Percentiles rank a stretch among this genome's conserved stretches.
phyloP scores from a whole-genome alignment of 2,797 vertebrate species.

The Chloroceryle amazona region DNA sequence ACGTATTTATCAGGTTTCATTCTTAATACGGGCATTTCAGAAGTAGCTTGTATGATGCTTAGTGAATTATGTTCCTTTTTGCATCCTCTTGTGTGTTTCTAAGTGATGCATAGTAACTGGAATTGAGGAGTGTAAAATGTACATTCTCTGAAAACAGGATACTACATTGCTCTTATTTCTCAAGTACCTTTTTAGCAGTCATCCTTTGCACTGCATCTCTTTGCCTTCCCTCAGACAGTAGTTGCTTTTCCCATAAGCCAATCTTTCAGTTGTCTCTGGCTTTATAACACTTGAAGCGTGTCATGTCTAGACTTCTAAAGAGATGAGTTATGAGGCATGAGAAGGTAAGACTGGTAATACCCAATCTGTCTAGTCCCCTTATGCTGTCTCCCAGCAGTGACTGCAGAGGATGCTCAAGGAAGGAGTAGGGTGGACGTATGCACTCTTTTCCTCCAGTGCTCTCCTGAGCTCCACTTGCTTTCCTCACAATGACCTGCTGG shows the following conservation, averaged over 20 bases:
- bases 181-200: neutral
- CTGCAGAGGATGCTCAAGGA: neutral
- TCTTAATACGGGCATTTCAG: neutral
- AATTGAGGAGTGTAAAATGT: neutral
- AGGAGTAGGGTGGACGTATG: neutral
- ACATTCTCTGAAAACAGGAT: neutral
- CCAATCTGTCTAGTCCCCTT: rapidly evolving
- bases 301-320: neutral
- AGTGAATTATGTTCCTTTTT: neutral
- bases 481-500: neutral
- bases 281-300: neutral
- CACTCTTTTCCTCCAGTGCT: neutral
- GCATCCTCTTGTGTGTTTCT: neutral
- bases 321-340: neutral
- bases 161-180: neutral
- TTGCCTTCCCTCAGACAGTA: neutral
- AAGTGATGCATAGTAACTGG: neutral
- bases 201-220: neutral
- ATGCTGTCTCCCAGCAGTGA: neutral
- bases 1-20: neutral
- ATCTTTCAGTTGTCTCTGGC: neutral
- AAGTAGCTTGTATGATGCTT: neutral
- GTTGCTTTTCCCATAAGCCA: neutral
- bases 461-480: neutral
- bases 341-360: neutral